Percentiles rank a stretch among this genome's conserved stretches.
Conservation (phyloP, 1,140 invertebrate species). For the Oncopodura yosiiana region DNA sequence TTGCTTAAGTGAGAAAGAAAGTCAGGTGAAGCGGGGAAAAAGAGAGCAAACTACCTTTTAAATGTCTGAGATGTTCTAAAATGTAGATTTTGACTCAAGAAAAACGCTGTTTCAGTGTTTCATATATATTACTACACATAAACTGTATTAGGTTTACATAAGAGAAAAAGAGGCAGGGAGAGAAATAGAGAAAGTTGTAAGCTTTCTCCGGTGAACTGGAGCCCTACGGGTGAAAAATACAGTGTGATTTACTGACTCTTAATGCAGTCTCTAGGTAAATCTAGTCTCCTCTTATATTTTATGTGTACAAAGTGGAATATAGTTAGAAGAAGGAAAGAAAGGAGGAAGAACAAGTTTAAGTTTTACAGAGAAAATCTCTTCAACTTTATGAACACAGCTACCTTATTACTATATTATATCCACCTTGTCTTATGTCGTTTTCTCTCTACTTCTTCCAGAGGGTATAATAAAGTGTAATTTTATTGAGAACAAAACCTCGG, state of each 20-base stretch:
- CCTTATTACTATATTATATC: too few species aligned
- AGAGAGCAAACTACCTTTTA: too few species aligned
- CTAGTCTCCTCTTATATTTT: too few species aligned
- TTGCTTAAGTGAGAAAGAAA: too few species aligned
- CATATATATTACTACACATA: background rate
- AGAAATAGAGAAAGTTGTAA: conserved; percentile 11
- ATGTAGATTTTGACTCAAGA: background rate
- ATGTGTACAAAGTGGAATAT: too few species aligned
- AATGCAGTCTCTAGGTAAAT: conserved; percentile 34
- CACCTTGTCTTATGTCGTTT: too few species aligned
- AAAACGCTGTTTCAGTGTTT: background rate
- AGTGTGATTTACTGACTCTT: conserved; percentile 34
- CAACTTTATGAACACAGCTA: conserved; percentile 33
- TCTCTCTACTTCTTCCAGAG: too few species aligned
- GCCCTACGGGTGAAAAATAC: conserved; percentile 28
- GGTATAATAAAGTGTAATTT: conserved; percentile 37
- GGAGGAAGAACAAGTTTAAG: too few species aligned
- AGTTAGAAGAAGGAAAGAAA: conserved; percentile 4
- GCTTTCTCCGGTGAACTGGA: too few species aligned
- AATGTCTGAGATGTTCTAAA: too few species aligned
- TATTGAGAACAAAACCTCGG: conserved; percentile 33
- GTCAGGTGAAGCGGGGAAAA: too few species aligned
- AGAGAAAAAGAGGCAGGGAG: background rate
- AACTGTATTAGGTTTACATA: conserved; percentile 5
- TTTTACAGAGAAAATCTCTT: too few species aligned